Evolutionary conservation across 2,888 invertebrate species (phyloP), one percentile per base, ranked within the genome.

Genomic region (Drosophila dives): DNA sequence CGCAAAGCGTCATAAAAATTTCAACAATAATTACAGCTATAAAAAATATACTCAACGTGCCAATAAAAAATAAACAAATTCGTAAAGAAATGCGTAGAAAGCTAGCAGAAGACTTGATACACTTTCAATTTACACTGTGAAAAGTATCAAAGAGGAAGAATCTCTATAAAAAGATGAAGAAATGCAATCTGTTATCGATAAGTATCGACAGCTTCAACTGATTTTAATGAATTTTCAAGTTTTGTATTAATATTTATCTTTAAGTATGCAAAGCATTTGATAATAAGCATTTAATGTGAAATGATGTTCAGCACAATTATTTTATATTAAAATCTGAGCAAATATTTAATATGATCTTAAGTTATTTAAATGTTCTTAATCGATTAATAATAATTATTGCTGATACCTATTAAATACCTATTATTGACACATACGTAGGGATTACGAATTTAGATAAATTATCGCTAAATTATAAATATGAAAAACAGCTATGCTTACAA

Each of bases 11-110:
- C 83, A 89, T 86, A 89, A 89, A 89, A 84, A 80, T 83, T 87
- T 66, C 80, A 72, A 78, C 83, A 86, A 88, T 89, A 89, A 86
- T 86, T 88, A 77, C 88, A 77, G 75, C 71, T 72, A 90, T 90
- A 89, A 90, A 89, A 78, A 75, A 56, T 26, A 36, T 23, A 54
- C 34, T 10, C 45, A 45, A 45, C 45, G 61, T 50, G 58, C 61
- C 63, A 71, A 76, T 67, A 65, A 69, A 54, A 68, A 59, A 64
- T 60, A 61, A 61, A 48, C 64, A 73, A 54, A 72, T 72, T 60
- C 67, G 29, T 58, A 70, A 48, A 42, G 20, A 48, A 50, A 23
- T 53, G 6, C 32, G 11, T 6, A 8, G 17, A 23, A 5, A 3
- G 15, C 34, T 42, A 55, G 49, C 40, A 62, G 67, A 72, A 76